Evolutionary conservation across 2,113 vertebrate genomes (phyloP).

Genomic region (Albula goreensis): DNA sequence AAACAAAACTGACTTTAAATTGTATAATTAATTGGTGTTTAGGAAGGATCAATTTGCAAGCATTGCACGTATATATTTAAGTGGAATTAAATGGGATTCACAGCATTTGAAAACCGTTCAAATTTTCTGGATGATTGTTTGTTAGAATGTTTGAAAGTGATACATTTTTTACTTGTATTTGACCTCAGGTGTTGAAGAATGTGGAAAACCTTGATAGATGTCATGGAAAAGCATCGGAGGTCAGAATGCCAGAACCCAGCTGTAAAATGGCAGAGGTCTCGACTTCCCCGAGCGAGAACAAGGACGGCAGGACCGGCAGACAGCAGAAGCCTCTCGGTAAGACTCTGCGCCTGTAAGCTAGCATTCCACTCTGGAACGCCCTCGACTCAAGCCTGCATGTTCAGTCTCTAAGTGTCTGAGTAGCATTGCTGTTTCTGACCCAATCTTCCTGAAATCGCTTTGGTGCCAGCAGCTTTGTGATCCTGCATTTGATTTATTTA

Average conservation of each 20-base stretch:
- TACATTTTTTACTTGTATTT: neutral
- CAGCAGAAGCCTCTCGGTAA: slow-evolving; percentile 56
- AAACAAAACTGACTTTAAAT: no score
- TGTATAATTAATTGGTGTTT: no score
- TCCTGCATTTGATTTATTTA: no score
- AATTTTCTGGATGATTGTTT: neutral
- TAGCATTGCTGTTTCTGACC: no score
- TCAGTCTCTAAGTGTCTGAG: no score
- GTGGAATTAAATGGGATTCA: no score
- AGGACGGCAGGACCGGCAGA: slow-evolving; percentile 54
- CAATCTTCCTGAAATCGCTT: no score
- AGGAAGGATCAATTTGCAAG: neutral
- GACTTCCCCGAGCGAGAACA: slow-evolving; percentile 42
- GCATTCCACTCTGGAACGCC: no score
- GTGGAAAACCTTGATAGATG: neutral
- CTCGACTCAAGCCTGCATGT: no score
- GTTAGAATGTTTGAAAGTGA: neutral
- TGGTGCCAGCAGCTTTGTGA: no score
- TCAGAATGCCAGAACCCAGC: slow-evolving; percentile 41
- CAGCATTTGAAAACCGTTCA: no score
- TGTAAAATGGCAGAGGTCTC: slow-evolving; percentile 26
- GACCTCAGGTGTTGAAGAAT: slow-evolving; percentile 13
- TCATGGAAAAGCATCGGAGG: slow-evolving; percentile 38
- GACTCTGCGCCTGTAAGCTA: neutral
- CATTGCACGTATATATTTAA: neutral